Conservation (phyloP, 2,797 vertebrate genomes). For the Diceros bicornis region DNA sequence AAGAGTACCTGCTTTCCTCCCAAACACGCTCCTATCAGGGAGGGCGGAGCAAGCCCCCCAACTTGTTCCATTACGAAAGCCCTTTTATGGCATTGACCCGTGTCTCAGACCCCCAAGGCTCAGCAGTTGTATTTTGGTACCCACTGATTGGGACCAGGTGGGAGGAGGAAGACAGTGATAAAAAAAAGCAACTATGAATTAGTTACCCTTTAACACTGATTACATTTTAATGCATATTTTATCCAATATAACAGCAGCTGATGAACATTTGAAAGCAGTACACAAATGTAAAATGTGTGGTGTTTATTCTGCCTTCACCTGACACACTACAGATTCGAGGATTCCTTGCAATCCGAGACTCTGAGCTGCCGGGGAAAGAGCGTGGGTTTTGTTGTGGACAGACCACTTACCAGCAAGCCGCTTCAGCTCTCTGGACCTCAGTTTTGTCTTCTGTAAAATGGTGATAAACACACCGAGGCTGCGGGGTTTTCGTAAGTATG, state of each 20-base stretch:
- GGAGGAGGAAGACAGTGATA: not conserved
- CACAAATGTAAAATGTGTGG: not conserved
- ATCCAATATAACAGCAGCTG: not conserved
- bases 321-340: not conserved
- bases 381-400: not conserved
- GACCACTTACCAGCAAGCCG: not conserved
- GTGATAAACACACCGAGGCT: not conserved
- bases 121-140: not conserved
- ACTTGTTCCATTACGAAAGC: not conserved
- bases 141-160: not conserved
- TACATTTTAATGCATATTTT: not conserved
- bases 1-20: not conserved
- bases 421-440: not conserved
- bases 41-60: not conserved
- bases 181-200: constrained; percentile 48
- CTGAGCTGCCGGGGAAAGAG: not conserved
- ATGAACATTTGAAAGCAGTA: not conserved
- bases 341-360: not conserved
- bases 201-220: constrained; percentile 55
- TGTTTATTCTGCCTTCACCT: not conserved
- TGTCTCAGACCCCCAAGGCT: not conserved
- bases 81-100: not conserved
- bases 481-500: not conserved
- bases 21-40: not conserved
- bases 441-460: not conserved